These are phyloP conservation scores for Epinephelus moara DNA, from an alignment of 2,113 vertebrate genomes.

Conservation along the genomic window DNA sequence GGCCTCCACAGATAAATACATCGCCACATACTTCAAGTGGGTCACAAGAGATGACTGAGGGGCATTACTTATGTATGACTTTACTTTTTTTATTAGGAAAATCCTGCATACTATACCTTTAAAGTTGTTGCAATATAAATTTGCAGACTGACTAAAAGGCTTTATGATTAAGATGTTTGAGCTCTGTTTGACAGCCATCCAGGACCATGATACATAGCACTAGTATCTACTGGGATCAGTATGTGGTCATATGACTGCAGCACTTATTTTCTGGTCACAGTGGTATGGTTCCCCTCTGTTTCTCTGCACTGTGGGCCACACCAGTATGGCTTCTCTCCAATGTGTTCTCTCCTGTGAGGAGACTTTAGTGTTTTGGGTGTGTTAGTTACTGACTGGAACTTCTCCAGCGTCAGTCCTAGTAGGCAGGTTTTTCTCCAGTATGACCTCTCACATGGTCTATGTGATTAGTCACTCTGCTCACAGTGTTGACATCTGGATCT, in stretches of 20 bases:
- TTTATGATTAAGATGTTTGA: neutral
- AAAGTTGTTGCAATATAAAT: neutral
- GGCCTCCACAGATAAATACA: too few species aligned
- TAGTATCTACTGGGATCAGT: too few species aligned
- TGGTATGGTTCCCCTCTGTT: neutral
- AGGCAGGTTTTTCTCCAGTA: neutral
- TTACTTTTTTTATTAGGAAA: too few species aligned
- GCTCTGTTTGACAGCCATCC: neutral
- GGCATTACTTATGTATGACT: too few species aligned
- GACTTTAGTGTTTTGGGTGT: neutral
- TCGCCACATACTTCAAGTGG: too few species aligned
- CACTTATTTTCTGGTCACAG: neutral
- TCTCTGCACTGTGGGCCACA: neutral
- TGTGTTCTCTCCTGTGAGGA: neutral
- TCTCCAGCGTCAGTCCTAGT: neutral
- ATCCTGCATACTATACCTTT: too few species aligned
- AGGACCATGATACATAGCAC: too few species aligned
- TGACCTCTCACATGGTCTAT: neutral
- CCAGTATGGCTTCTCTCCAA: neutral
- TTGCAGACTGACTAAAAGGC: neutral
- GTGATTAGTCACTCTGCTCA: neutral
- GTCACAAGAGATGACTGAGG: too few species aligned
- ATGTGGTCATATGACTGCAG: too few species aligned
- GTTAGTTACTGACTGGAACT: neutral
- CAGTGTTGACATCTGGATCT: neutral